A percentile compares a stretch with the other conserved stretches of the same genome.
Conservation (phyloP, 2,888 invertebrate genomes). For the Leucophora obtusa region DNA sequence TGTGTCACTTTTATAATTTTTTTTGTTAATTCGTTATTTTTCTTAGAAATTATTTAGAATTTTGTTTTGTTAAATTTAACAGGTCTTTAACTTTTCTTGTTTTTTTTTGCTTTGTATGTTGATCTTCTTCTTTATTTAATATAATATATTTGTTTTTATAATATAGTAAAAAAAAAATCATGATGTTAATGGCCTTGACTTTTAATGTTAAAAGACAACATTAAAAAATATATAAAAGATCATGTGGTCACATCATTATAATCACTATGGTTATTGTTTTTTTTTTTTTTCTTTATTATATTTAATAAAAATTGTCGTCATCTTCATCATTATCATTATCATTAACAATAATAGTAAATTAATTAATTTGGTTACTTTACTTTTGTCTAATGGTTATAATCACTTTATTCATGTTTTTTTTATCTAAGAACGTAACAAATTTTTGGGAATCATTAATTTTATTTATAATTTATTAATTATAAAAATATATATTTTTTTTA, state of each 20-base stretch:
- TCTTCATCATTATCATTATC: background rate
- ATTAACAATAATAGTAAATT: background rate
- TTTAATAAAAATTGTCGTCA: slow-evolving; percentile 4
- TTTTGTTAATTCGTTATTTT: background rate
- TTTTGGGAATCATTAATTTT: background rate
- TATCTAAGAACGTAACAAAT: background rate
- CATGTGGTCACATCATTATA: slow-evolving; percentile 7
- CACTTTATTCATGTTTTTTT: background rate
- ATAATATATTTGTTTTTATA: slow-evolving; percentile 16
- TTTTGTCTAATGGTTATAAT: background rate
- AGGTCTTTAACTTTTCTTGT: background rate
- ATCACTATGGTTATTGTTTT: background rate
- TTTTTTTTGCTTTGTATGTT: background rate
- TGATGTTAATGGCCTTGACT: slow-evolving; percentile 60
- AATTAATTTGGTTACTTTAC: background rate
- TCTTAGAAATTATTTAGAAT: background rate
- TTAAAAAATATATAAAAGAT: background rate
- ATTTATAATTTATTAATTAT: background rate
- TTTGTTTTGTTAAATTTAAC: background rate
- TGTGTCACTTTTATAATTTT: no score
- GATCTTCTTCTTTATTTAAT: background rate
- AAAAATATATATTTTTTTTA: background rate
- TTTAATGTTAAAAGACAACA: slow-evolving; percentile 27
- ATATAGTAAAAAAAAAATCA: slow-evolving; percentile 33
- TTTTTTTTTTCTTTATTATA: background rate